Evolutionary conservation across 2,888 invertebrate species (phyloP), one percentile per base, ranked within the genome.

Genomic region (Tenthredo amoena): DNA sequence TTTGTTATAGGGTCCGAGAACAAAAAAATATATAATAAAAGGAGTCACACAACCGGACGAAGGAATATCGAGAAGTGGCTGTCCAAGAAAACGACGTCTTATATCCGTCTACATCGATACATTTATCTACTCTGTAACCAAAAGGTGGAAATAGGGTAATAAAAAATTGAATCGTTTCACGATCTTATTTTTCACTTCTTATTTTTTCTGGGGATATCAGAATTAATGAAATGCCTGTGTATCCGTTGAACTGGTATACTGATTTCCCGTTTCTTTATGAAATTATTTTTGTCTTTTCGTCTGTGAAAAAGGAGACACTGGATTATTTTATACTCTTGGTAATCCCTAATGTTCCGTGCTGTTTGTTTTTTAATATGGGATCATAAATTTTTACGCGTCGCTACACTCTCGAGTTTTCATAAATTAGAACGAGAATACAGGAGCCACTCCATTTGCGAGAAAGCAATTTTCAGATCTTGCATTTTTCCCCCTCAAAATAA

Each of bases 381-480:
- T 86, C 88, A 87, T 88, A 89, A 89, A 89, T 88, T 87, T 84
- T 83, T 85, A 50, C 74, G 85, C 87, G 89, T 89, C 88, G 86
- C 86, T 86, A 87, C 85, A 86, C 85, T 87, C 84, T 81, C 87
- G 85, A 87, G 87, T 87, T 87, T 88, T 86, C 85, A 84, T 87
- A 87, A 89, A 89, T 89, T 87, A 87, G 86, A 82, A 84, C 79
- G 77, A 21, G 86, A 81, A 31, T 81, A 81, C 62, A 81, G 21
- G 79, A 81, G 79, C 79, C 55, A 85, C 86, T 87, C 87, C 87
- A 87, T 89, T 89, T 86, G 88, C 88, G 88, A 88, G 88, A 89
- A 88, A 90, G 88, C 88, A 89, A 88, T 90, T 90, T 88, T 88
- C 87, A 86, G 87, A 88, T 88, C 87, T 88, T 87, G 86, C 82